These are phyloP conservation scores for Cladopsammia gracilis DNA, from an alignment of 64 coral and sea anemone genomes.

Conservation along the genomic window DNA sequence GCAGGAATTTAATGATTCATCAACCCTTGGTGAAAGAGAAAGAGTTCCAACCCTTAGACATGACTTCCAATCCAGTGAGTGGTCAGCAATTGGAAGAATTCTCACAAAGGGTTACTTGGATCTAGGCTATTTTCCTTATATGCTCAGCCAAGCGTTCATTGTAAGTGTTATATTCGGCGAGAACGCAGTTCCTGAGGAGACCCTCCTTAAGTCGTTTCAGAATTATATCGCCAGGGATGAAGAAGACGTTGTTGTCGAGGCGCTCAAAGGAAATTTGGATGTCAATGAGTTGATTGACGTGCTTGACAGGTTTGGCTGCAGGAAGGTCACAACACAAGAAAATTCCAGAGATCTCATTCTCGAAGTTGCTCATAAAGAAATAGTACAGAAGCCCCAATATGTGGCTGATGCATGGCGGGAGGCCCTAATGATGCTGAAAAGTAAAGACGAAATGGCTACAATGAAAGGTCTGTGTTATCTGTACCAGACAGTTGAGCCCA, in stretches of 20 bases:
- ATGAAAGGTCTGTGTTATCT: background rate
- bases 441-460: constrained; percentile 6
- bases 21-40: constrained; percentile 52
- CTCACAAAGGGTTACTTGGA: background rate
- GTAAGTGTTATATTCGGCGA: background rate
- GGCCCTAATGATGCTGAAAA: background rate
- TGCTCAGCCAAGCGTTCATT: background rate
- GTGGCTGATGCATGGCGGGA: background rate
- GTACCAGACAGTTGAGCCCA: background rate
- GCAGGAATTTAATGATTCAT: constrained; percentile 58
- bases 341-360: background rate
- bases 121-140: constrained; percentile 20
- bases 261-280: background rate
- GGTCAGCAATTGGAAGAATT: constrained; percentile 24
- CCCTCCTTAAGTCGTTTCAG: constrained; percentile 11
- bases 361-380: constrained; percentile 21
- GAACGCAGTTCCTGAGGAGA: background rate
- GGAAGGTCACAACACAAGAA: background rate
- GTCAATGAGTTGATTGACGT: background rate
- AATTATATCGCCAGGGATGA: constrained; percentile 35
- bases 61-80: constrained; percentile 53
- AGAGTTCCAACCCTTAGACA: constrained; percentile 64
- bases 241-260: background rate
- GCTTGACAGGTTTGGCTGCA: constrained; percentile 29
- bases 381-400: constrained; percentile 14